These are phyloP conservation scores for Rhipidura dahli DNA, from an alignment of 2,113 vertebrate genomes.

Conservation along the genomic window DNA sequence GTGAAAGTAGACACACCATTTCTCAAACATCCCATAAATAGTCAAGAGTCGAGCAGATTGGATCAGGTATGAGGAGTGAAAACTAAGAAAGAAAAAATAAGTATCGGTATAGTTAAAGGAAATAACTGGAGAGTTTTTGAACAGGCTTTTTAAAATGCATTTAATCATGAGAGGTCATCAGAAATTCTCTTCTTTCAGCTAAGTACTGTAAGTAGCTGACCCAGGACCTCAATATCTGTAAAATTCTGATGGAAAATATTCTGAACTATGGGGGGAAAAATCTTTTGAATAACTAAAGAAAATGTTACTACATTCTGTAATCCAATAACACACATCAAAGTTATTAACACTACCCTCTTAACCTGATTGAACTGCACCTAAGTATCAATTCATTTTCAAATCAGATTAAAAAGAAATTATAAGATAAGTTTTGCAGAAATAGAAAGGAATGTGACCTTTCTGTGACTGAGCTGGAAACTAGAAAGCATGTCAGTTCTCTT, in stretches of 20 bases:
- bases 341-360: neutral
- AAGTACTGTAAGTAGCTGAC: neutral
- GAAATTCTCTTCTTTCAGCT: neutral
- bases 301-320: neutral
- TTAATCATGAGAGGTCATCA: neutral
- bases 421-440: neutral
- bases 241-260: neutral
- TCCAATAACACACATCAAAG: neutral
- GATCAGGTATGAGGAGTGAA: neutral
- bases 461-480: neutral
- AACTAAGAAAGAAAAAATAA: neutral
- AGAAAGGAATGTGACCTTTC: neutral
- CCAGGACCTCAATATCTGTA: neutral
- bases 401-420: neutral
- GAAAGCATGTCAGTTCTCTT: neutral
- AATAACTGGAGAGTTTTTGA: neutral
- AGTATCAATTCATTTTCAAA: neutral
- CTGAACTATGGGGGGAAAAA: neutral
- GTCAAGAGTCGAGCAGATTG: neutral
- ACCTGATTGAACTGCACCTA: neutral
- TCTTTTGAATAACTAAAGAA: neutral
- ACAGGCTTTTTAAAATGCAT: neutral
- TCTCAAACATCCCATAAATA: neutral
- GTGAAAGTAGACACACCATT: neutral
- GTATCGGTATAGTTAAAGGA: neutral